Evolutionary conservation across 2,797 vertebrate genomes (phyloP).

Genomic region (Simalia tracyae): DNA sequence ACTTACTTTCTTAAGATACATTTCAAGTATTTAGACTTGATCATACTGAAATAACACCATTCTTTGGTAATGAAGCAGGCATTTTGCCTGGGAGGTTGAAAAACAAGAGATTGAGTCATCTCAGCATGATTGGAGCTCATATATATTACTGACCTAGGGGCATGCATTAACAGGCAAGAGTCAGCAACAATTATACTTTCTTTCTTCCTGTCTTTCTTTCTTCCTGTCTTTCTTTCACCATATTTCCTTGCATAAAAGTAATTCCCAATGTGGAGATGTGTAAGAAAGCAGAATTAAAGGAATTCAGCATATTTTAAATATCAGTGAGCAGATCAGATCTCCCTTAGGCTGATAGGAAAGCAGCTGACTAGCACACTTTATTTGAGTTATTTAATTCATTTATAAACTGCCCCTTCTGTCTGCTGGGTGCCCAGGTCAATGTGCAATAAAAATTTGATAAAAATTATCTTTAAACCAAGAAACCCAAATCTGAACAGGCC

Average conservation of each 20-base stretch:
- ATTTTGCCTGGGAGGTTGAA: constrained; percentile 53
- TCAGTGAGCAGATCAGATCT: not conserved
- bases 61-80: constrained; percentile 51
- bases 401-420: not conserved
- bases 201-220: constrained; percentile 41
- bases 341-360: not conserved
- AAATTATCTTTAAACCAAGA: not conserved
- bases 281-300: constrained; percentile 16
- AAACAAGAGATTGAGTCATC: constrained; percentile 48
- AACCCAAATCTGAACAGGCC: not conserved
- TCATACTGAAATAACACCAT: constrained; percentile 53
- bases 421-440: not conserved
- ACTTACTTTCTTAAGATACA: constrained; percentile 33
- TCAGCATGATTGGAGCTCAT: constrained; percentile 24
- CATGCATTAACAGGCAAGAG: constrained; percentile 60
- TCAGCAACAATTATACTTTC: constrained; percentile 38
- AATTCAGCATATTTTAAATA: constrained; percentile 34
- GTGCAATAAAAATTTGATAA: not conserved
- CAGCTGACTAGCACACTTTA: not conserved
- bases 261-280: constrained; percentile 28
- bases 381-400: not conserved
- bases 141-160: constrained; percentile 57
- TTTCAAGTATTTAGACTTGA: constrained; percentile 42
- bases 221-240: constrained; percentile 48
- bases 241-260: constrained; percentile 34